phyloP scores from a whole-genome alignment of 2,113 vertebrate genomes.

The Nycticebus coucang region DNA sequence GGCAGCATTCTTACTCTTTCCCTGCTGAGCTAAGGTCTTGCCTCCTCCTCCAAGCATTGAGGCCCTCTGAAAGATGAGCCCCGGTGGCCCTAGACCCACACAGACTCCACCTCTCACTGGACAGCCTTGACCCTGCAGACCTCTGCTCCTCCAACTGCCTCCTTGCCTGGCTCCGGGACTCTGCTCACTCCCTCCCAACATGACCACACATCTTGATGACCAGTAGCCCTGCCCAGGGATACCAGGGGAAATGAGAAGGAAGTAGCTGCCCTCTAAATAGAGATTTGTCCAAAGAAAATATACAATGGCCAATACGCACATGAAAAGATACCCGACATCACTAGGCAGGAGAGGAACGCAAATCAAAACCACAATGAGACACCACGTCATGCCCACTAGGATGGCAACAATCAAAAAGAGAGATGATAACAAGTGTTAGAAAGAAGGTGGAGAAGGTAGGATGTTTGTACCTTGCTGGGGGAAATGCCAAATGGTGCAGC shows the following conservation, averaged over 20 bases:
- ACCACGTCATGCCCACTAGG: background rate
- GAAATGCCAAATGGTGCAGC: too few species aligned
- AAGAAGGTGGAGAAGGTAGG: background rate
- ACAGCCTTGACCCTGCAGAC: background rate
- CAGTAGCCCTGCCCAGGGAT: background rate
- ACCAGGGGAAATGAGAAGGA: background rate
- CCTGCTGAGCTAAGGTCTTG: background rate
- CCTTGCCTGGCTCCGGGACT: background rate
- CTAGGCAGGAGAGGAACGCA: background rate
- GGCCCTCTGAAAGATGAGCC: background rate
- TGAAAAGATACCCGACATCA: background rate
- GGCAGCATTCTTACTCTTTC: background rate
- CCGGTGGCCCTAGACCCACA: background rate
- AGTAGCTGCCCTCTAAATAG: background rate
- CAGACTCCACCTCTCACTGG: accelerated
- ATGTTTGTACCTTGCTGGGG: background rate
- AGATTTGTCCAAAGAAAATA: background rate
- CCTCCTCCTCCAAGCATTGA: background rate
- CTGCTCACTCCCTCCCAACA: background rate
- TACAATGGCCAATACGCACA: background rate
- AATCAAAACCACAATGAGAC: background rate
- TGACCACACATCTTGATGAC: background rate
- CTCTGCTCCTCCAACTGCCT: background rate
- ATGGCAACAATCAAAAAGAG: background rate
- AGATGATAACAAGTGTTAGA: background rate